Evolutionary conservation across 2,113 vertebrate genomes (phyloP).

Genomic region (human (Homo sapiens)): GRCh38 chr7:120580001-120580500

Average conservation of each 20-base stretch:
- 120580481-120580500: neutral
- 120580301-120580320: neutral
- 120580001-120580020: neutral
- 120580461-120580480: neutral
- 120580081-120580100: neutral
- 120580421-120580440: neutral
- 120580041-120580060: neutral
- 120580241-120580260: neutral
- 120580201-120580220: neutral
- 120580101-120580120: neutral
- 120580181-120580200: neutral
- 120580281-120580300: neutral
- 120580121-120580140: neutral
- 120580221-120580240: neutral
- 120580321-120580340: neutral
- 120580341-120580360: neutral
- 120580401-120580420: too few species aligned
- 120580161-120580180: neutral
- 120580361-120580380: neutral
- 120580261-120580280: neutral
- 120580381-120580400: neutral
- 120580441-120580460: neutral
- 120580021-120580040: neutral
- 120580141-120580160: neutral
- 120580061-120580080: neutral